Conservation (phyloP, 2,888 invertebrate species). For the Ametastegia equiseti region DNA sequence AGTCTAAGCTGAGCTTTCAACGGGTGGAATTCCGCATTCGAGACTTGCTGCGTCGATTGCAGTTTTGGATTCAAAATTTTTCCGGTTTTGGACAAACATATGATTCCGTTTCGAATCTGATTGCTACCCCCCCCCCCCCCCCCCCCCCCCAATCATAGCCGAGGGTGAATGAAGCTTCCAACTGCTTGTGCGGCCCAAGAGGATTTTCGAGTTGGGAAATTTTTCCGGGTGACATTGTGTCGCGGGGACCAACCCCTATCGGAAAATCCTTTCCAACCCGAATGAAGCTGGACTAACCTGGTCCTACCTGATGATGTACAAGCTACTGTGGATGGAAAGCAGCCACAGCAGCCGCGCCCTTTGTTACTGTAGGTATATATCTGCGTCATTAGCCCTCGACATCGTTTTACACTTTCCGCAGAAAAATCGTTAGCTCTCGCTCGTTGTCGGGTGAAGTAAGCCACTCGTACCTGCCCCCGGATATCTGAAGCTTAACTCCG, state of each 20-base stretch:
- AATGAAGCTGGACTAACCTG: not conserved
- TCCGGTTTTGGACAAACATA: too few species aligned
- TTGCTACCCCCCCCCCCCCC: too few species aligned
- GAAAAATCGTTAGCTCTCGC: slow-evolving; percentile 37
- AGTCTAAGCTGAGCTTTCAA: not conserved
- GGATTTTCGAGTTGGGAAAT: not conserved
- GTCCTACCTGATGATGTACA: not conserved
- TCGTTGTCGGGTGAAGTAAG: slow-evolving; percentile 26
- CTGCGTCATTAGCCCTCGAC: slow-evolving; percentile 32
- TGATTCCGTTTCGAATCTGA: too few species aligned
- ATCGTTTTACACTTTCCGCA: slow-evolving; percentile 39
- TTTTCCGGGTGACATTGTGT: slow-evolving; percentile 9
- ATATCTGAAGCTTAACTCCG: not conserved
- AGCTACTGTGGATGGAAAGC: too few species aligned
- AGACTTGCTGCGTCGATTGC: not conserved
- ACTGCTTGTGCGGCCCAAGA: too few species aligned
- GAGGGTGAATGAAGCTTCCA: too few species aligned
- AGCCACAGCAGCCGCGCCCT: too few species aligned
- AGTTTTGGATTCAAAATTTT: not conserved
- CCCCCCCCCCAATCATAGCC: too few species aligned
- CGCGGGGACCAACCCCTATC: not conserved
- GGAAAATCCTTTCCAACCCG: not conserved
- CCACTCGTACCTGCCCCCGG: slow-evolving; percentile 27
- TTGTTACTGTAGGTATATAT: slow-evolving; percentile 11
- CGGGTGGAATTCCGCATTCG: not conserved